phyloP scores from a whole-genome alignment of 2,113 vertebrate genomes.

The Halichoerus grypus region DNA sequence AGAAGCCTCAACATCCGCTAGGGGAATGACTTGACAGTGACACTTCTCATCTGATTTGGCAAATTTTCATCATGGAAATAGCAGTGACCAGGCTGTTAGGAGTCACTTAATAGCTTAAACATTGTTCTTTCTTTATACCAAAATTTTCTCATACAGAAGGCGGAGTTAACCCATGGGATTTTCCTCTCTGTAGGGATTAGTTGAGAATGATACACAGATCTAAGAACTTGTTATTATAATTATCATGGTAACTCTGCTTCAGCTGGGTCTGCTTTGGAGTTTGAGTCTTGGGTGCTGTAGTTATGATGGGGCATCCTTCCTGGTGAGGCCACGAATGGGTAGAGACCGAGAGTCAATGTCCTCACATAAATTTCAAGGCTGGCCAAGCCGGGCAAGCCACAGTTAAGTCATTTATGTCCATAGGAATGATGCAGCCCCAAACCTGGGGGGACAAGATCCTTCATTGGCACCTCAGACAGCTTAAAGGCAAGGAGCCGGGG shows the following conservation, averaged over 20 bases:
- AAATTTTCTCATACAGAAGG: not conserved
- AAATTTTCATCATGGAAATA: not conserved
- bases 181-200: not conserved
- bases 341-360: not conserved
- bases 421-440: not conserved
- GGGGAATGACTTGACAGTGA: not conserved
- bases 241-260: not conserved
- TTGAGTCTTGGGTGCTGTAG: not conserved
- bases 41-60: not conserved
- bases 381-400: not conserved
- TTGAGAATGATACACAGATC: not conserved
- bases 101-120: not conserved
- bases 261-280: not conserved
- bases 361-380: not conserved
- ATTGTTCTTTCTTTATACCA: not conserved
- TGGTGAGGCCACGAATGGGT: not conserved
- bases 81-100: not conserved
- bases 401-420: not conserved
- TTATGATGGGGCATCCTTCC: not conserved
- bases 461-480: not conserved
- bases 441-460: rapidly evolving
- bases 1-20: not conserved
- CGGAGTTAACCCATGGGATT: not conserved
- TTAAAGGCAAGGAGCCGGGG: not conserved
- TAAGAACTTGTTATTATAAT: not conserved